Percentiles rank a stretch among this genome's conserved stretches.
phyloP scores from a whole-genome alignment of 2,888 invertebrate species.

The Xylophagus ater region DNA sequence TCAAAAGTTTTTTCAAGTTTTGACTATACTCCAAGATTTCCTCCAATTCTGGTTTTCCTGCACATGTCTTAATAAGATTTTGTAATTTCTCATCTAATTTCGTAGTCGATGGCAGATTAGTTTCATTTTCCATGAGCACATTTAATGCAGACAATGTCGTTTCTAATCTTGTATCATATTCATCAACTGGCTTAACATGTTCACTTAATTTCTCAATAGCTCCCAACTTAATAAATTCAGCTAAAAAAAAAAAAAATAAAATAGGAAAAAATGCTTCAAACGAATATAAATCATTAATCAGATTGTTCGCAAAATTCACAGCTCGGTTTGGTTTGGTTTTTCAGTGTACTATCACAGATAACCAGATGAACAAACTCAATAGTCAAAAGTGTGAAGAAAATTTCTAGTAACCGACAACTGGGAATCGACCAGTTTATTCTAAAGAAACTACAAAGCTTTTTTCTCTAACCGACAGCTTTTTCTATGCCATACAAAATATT shows the following conservation, averaged over 20 bases:
- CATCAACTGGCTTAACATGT: conserved; percentile 15
- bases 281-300: neutral
- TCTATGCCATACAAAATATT: too few relatives aligned
- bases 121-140: conserved; percentile 17
- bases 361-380: too few relatives aligned
- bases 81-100: conserved; percentile 13
- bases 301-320: neutral
- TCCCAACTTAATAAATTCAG: conserved; percentile 21
- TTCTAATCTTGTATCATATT: conserved; percentile 22
- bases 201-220: conserved; percentile 18
- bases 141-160: conserved; percentile 22
- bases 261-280: too few relatives aligned
- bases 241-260: conserved; percentile 16
- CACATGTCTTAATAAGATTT: conserved; percentile 7
- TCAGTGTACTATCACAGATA: too few relatives aligned
- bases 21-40: too few relatives aligned
- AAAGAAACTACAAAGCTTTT: too few relatives aligned
- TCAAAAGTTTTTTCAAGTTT: too few relatives aligned
- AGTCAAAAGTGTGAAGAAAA: too few relatives aligned
- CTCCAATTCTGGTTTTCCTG: conserved; percentile 10
- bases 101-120: conserved; percentile 13
- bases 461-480: too few relatives aligned
- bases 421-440: too few relatives aligned
- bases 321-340: too few relatives aligned
- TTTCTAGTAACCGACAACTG: too few relatives aligned